A percentile compares a stretch with the other conserved stretches of the same genome.
These are phyloP conservation scores for Hipposideros armiger DNA, from an alignment of 2,113 vertebrate species.

Conservation along the genomic window DNA sequence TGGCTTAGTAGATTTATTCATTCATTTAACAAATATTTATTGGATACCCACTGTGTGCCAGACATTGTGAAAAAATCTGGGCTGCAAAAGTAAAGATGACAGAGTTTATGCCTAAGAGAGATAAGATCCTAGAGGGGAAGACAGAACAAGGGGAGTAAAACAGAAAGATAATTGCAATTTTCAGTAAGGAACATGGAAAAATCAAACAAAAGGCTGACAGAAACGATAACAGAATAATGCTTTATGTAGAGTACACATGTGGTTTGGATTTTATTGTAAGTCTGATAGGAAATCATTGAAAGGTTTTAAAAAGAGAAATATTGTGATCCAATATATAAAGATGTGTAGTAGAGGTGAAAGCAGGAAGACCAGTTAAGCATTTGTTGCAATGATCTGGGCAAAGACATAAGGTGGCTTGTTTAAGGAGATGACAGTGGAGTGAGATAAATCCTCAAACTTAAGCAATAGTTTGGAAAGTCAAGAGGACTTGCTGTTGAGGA, in stretches of 20 bases:
- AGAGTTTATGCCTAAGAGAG: neutral
- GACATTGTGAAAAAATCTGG: neutral
- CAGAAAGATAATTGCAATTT: neutral
- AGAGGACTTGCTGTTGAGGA: neutral
- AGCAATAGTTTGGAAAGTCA: neutral
- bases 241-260: neutral
- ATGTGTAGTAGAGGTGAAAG: rapidly evolving
- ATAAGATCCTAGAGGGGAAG: neutral
- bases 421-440: neutral
- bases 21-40: conserved; percentile 39
- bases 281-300: neutral
- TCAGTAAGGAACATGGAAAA: neutral
- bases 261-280: neutral
- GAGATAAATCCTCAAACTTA: neutral
- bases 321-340: neutral
- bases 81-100: neutral
- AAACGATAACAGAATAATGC: neutral
- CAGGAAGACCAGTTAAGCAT: neutral
- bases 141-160: neutral
- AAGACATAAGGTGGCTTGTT: neutral
- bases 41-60: neutral
- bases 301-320: neutral
- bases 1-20: neutral
- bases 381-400: neutral
- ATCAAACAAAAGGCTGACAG: neutral